phyloP scores from a whole-genome alignment of 2,797 vertebrate genomes.

The Sandelia bainsii region DNA sequence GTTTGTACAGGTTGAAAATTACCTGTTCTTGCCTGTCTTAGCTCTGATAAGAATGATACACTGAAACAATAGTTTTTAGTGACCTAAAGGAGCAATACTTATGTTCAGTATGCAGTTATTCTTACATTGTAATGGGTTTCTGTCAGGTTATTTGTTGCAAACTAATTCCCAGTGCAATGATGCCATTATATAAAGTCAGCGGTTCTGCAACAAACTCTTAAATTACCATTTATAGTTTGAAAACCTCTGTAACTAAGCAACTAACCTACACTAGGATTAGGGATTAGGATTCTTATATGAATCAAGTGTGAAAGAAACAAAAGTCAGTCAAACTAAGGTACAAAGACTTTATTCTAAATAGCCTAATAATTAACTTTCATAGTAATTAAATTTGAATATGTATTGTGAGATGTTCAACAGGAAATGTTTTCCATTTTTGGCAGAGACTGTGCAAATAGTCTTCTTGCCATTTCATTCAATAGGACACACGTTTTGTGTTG shows the following conservation, averaged over 20 bases:
- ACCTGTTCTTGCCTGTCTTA: not conserved
- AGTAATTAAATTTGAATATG: not conserved
- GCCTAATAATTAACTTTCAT: not conserved
- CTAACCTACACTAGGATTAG: not conserved
- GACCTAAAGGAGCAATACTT: constrained; percentile 34
- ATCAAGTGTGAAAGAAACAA: not conserved
- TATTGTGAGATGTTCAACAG: constrained; percentile 1
- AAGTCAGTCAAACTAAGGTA: not conserved
- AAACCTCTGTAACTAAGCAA: not conserved
- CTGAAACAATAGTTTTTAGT: not conserved
- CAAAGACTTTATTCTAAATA: constrained; percentile 11
- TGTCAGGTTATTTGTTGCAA: constrained; percentile 7
- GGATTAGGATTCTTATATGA: not conserved
- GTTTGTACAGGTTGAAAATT: constrained; percentile 4
- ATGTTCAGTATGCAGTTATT: constrained; percentile 13
- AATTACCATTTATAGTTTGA: not conserved
- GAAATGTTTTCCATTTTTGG: constrained; percentile 23
- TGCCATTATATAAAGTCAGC: not conserved
- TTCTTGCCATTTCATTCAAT: constrained; percentile 37
- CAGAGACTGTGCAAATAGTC: constrained; percentile 8
- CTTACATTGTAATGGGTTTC: constrained; percentile 6
- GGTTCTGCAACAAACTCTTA: not conserved
- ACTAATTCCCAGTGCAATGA: constrained; percentile 1
- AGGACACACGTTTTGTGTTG: constrained; percentile 41
- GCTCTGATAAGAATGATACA: not conserved